Conservation (phyloP, 2,113 vertebrate genomes). For the Paraplagusia blochii region DNA sequence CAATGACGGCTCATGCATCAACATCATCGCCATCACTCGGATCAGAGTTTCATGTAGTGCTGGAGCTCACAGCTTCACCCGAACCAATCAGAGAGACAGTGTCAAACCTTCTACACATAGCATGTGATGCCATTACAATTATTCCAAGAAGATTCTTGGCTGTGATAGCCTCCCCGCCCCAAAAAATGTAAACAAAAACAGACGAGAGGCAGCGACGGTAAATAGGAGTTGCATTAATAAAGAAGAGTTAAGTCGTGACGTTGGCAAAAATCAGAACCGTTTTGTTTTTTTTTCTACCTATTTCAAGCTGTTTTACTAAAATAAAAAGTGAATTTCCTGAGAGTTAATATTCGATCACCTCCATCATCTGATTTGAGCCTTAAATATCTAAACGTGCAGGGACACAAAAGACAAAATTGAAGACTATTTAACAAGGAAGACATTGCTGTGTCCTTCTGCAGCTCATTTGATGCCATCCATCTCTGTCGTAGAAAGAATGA, state of each 20-base stretch:
- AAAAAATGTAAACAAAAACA: slow-evolving; percentile 34
- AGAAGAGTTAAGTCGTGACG: background rate
- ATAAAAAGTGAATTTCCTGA: slow-evolving; percentile 48
- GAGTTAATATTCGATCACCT: slow-evolving; percentile 40
- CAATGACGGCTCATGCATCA: slow-evolving; percentile 14
- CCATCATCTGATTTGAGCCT: slow-evolving; percentile 33
- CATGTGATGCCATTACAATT: slow-evolving; percentile 9
- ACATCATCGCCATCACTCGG: slow-evolving; percentile 16
- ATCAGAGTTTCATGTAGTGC: slow-evolving; percentile 5
- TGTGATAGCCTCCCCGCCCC: slow-evolving; percentile 7
- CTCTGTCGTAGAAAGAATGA: too few species aligned
- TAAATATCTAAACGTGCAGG: slow-evolving; percentile 20
- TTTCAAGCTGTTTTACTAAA: slow-evolving; percentile 13
- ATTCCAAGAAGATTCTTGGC: background rate
- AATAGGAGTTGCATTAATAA: slow-evolving; percentile 9
- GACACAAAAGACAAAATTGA: slow-evolving; percentile 19
- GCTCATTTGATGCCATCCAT: background rate
- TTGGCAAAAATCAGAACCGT: background rate
- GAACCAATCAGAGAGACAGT: slow-evolving; percentile 6
- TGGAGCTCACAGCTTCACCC: slow-evolving; percentile 4
- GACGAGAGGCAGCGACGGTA: slow-evolving; percentile 1
- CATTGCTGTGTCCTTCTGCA: background rate
- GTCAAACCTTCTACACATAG: background rate
- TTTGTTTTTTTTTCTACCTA: background rate
- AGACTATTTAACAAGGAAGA: slow-evolving; percentile 12